phyloP scores from a whole-genome alignment of 1,140 invertebrate species.

The Aricia agestis region DNA sequence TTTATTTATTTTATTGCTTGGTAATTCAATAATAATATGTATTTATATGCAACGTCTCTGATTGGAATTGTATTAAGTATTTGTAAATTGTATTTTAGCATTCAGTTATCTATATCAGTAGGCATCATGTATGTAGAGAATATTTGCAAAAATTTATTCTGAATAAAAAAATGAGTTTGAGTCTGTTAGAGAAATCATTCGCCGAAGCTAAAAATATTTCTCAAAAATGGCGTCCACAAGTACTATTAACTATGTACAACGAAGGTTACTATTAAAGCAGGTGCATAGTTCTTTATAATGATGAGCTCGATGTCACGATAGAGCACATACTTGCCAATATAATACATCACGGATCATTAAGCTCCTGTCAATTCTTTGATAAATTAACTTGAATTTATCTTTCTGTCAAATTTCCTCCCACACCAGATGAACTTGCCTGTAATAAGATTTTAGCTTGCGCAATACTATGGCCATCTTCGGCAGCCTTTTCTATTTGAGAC shows the following conservation, averaged over 20 bases:
- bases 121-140: too few species aligned
- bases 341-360: slow-evolving; percentile 21
- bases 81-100: too few species aligned
- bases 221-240: too few species aligned
- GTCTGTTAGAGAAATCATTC: too few species aligned
- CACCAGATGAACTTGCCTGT: slow-evolving; percentile 15
- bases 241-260: neutral
- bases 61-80: too few species aligned
- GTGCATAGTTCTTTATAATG: neutral
- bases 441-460: slow-evolving; percentile 20
- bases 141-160: too few species aligned
- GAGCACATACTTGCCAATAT: neutral
- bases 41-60: too few species aligned
- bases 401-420: slow-evolving; percentile 27
- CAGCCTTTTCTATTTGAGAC: neutral
- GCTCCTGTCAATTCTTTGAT: slow-evolving; percentile 30
- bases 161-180: too few species aligned
- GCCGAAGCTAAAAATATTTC: too few species aligned
- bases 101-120: too few species aligned
- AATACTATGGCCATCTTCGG: neutral
- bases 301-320: neutral
- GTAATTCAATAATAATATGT: neutral
- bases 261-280: neutral
- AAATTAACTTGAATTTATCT: slow-evolving; percentile 30
- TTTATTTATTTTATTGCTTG: neutral